These are phyloP conservation scores for Ptilodon capucinus DNA, from an alignment of 2,888 invertebrate genomes.

Conservation along the genomic window DNA sequence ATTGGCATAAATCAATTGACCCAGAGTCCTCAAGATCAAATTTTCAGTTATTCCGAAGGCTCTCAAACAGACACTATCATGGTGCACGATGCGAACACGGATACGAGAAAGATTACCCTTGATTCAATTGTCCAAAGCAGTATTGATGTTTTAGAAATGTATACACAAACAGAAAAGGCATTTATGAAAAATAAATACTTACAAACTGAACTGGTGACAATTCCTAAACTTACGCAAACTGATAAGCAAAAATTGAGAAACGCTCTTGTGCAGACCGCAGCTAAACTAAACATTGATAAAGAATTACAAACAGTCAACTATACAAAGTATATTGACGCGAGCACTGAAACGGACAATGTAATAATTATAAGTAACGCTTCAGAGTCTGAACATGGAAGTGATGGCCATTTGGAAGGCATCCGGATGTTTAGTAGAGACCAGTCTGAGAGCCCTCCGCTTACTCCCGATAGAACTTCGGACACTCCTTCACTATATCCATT, in stretches of 20 bases:
- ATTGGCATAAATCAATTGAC: conserved; percentile 65
- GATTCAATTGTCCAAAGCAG: conserved; percentile 66
- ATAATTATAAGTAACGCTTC: conserved; percentile 35
- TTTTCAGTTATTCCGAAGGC: conserved; percentile 62
- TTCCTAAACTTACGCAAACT: conserved; percentile 59
- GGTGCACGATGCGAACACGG: conserved; percentile 63
- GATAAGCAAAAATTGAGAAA: conserved; percentile 56
- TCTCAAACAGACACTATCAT: conserved; percentile 71
- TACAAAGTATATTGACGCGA: conserved; percentile 41
- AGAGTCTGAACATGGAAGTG: conserved; percentile 19
- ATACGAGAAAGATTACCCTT: conserved; percentile 65
- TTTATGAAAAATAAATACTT: conserved; percentile 65
- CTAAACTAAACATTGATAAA: conserved; percentile 48
- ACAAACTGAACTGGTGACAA: conserved; percentile 54
- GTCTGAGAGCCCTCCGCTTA: conserved; percentile 76
- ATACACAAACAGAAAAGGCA: conserved; percentile 62
- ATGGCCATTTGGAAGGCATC: conserved; percentile 16
- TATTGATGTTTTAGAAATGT: conserved; percentile 60
- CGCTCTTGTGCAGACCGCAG: conserved; percentile 54
- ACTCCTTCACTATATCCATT: conserved; percentile 55
- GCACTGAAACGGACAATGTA: conserved; percentile 51
- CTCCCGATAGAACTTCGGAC: conserved; percentile 56
- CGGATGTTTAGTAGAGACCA: conserved; percentile 47
- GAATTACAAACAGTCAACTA: conserved; percentile 46
- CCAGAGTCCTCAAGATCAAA: conserved; percentile 68